Evolutionary conservation across 2,797 vertebrate species (phyloP).

Genomic region (Erpetoichthys calabaricus): DNA sequence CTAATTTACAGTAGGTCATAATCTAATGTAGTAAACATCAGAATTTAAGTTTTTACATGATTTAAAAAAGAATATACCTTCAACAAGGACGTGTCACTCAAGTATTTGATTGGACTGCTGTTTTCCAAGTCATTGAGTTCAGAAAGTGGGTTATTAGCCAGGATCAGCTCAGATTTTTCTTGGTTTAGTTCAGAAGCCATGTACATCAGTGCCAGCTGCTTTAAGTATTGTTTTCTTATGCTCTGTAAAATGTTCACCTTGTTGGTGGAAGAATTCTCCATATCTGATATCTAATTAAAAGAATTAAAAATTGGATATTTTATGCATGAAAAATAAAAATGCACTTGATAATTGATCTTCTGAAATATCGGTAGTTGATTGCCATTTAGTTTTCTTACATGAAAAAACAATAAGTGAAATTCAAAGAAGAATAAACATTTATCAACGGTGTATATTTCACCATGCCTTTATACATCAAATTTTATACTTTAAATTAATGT

Average conservation of each 20-base stretch:
- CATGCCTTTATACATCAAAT: too few relatives aligned
- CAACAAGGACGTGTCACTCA: slow-evolving; percentile 16
- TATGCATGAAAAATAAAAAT: too few relatives aligned
- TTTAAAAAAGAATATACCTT: slow-evolving; percentile 10
- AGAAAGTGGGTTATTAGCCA: slow-evolving; percentile 33
- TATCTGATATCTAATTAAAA: not conserved
- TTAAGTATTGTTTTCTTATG: slow-evolving; percentile 16
- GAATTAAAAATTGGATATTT: not conserved
- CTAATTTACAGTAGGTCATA: too few relatives aligned
- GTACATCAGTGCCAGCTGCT: slow-evolving; percentile 20
- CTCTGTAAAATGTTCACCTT: slow-evolving; percentile 15
- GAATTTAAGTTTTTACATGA: too few relatives aligned
- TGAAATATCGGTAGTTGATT: too few relatives aligned
- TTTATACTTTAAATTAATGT: too few relatives aligned
- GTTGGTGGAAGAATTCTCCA: not conserved
- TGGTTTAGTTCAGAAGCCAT: slow-evolving; percentile 30
- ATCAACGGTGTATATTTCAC: too few relatives aligned
- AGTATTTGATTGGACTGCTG: slow-evolving; percentile 17
- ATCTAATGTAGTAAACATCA: too few relatives aligned
- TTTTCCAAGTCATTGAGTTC: slow-evolving; percentile 11
- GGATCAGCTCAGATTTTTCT: slow-evolving; percentile 29
- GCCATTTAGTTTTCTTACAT: too few relatives aligned
- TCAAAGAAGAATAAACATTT: too few relatives aligned
- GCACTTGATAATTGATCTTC: too few relatives aligned
- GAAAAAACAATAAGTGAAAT: too few relatives aligned